A percentile compares a stretch with the other conserved stretches of the same genome.
phyloP scores from a whole-genome alignment of 2,797 vertebrate species.

The Agapornis canus region DNA sequence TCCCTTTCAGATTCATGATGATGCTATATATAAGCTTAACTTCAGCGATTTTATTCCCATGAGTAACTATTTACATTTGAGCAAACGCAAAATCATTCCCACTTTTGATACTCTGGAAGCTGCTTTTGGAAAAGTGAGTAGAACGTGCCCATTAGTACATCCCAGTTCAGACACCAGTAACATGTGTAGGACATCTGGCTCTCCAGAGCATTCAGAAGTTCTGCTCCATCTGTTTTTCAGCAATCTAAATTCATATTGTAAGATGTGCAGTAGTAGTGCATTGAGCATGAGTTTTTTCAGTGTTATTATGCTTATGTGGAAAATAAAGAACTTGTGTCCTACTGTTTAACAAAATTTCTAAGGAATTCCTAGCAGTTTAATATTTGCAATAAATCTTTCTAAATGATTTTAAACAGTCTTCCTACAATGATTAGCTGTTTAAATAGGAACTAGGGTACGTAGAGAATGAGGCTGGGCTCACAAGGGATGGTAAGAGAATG shows the following conservation, averaged over 20 bases:
- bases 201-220: not conserved
- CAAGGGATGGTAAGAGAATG: not conserved
- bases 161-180: not conserved
- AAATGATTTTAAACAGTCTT: constrained; percentile 47
- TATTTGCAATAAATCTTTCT: constrained; percentile 48
- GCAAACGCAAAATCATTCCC: not conserved
- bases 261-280: not conserved
- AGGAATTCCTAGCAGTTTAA: constrained; percentile 55
- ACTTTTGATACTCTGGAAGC: constrained; percentile 5
- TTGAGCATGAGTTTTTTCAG: not conserved
- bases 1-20: not conserved
- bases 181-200: not conserved
- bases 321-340: constrained; percentile 52
- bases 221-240: not conserved
- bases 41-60: constrained; percentile 8
- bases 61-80: constrained; percentile 14
- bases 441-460: not conserved
- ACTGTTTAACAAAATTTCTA: constrained; percentile 45
- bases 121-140: not conserved
- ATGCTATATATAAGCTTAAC: not conserved
- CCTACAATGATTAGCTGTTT: constrained; percentile 40
- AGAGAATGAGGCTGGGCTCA: constrained; percentile 6
- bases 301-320: constrained; percentile 31
- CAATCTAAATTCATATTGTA: constrained; percentile 27
- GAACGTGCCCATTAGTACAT: not conserved